Percentiles rank a stretch among this genome's conserved stretches.
phyloP scores from a whole-genome alignment of 2,888 invertebrate genomes.

The Clivina fossor region DNA sequence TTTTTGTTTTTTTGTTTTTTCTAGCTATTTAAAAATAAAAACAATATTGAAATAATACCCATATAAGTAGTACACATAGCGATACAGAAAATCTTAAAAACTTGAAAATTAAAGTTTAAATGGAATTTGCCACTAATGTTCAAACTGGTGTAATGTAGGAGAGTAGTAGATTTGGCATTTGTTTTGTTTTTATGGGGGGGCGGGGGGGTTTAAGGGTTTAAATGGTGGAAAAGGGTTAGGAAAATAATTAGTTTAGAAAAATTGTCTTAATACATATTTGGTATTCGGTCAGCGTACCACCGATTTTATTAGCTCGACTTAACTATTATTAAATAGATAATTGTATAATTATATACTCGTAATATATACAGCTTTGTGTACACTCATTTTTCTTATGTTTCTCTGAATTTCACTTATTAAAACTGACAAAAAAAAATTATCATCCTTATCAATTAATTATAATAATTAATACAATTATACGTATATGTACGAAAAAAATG shows the following conservation, averaged over 20 bases:
- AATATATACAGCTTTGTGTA: slow-evolving; percentile 33
- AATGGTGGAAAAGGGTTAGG: not conserved
- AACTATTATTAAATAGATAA: slow-evolving; percentile 23
- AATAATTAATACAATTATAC: slow-evolving; percentile 15
- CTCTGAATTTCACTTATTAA: slow-evolving; percentile 12
- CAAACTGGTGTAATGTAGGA: too few species aligned
- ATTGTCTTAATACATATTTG: slow-evolving; percentile 25
- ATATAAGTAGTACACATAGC: too few species aligned
- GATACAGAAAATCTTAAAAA: too few species aligned
- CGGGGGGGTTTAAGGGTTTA: too few species aligned
- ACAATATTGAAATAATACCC: too few species aligned
- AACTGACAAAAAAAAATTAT: too few species aligned
- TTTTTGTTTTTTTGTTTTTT: too few species aligned
- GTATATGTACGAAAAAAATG: slow-evolving; percentile 23
- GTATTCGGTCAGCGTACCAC: slow-evolving; percentile 22
- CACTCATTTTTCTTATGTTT: slow-evolving; percentile 14
- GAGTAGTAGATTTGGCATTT: too few species aligned
- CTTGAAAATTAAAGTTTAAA: too few species aligned
- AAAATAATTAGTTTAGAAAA: not conserved
- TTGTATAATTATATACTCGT: slow-evolving; percentile 27
- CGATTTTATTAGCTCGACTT: slow-evolving; percentile 22
- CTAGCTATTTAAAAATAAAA: too few species aligned
- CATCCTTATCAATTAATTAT: slow-evolving; percentile 5
- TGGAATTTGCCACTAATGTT: too few species aligned
- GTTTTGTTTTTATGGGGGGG: too few species aligned